These are phyloP conservation scores for Zonitis immaculata DNA, from an alignment of 2,888 invertebrate species.

Conservation along the genomic window DNA sequence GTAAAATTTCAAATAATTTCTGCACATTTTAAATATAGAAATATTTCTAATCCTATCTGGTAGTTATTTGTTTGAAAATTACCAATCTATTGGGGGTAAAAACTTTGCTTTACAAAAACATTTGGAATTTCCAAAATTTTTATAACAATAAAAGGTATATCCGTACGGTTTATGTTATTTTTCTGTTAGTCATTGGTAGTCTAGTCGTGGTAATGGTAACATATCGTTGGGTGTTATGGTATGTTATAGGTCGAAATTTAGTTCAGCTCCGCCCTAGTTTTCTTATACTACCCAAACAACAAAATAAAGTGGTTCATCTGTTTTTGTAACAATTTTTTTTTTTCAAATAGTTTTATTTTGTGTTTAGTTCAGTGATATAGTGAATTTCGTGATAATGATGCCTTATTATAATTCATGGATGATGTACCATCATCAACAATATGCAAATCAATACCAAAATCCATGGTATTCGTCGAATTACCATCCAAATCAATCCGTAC, in stretches of 20 bases:
- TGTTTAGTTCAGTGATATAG: background rate
- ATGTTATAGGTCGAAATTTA: background rate
- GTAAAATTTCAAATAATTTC: too few species aligned
- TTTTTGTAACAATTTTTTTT: too few species aligned
- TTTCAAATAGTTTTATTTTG: background rate
- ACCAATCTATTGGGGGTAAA: too few species aligned
- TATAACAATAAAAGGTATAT: too few species aligned
- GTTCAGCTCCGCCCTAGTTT: background rate
- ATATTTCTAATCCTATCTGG: too few species aligned
- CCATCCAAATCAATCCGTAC: background rate
- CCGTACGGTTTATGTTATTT: background rate
- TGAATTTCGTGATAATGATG: background rate
- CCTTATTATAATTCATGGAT: background rate
- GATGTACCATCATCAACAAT: background rate
- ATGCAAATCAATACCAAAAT: background rate
- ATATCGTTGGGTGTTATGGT: background rate
- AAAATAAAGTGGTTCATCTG: too few species aligned
- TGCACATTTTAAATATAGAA: too few species aligned
- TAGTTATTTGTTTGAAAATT: too few species aligned
- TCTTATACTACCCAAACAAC: background rate
- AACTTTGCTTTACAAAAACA: too few species aligned
- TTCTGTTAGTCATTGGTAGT: background rate
- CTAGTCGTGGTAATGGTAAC: background rate
- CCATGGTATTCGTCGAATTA: background rate
- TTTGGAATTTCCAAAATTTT: too few species aligned